Evolutionary conservation across 92 coral and sea anemone species (phyloP).

Genomic region (Scolanthus callimorphus): DNA sequence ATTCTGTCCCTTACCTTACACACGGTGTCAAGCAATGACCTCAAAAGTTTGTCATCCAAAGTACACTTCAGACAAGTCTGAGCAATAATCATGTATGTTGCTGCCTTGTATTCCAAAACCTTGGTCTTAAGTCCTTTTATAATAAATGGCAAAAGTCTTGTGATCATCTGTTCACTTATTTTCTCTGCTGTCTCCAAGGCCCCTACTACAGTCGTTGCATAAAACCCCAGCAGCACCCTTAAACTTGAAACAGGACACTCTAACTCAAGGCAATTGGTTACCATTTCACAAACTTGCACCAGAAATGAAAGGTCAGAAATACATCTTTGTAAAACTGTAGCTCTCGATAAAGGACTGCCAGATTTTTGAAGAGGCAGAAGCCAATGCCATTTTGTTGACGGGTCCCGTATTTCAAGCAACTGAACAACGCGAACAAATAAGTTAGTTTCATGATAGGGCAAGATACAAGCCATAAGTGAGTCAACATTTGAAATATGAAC

Average conservation of each 20-base stretch:
- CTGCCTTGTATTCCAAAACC: conserved; percentile 59
- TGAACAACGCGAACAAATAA: conserved; percentile 86
- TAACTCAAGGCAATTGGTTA: conserved; percentile 37
- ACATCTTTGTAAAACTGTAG: conserved; percentile 81
- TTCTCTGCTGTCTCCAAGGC: conserved; percentile 64
- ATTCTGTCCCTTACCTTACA: conserved; percentile 64
- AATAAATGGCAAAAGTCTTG: conserved; percentile 56
- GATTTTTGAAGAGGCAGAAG: conserved; percentile 73
- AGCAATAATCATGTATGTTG: conserved; percentile 93
- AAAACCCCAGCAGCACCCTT: conserved; percentile 76
- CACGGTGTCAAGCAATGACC: conserved; percentile 72
- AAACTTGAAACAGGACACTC: conserved; percentile 57
- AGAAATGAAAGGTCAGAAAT: conserved; percentile 66
- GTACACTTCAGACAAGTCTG: conserved; percentile 79
- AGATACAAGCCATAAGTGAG: conserved; percentile 61
- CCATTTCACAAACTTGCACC: conserved; percentile 68
- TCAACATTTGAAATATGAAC: conserved; percentile 79
- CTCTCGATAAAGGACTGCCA: conserved; percentile 80
- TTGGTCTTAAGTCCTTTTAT: conserved; percentile 71
- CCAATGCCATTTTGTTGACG: conserved; percentile 92
- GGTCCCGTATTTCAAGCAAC: conserved; percentile 55
- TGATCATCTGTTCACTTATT: conserved; percentile 73
- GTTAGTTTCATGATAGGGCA: conserved; percentile 95
- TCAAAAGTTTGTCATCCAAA: conserved; percentile 59
- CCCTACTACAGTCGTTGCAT: conserved; percentile 90